A percentile compares a stretch with the other conserved stretches of the same genome.
Conservation (phyloP, 2,113 vertebrate species). For the Bubo blakistoni region DNA sequence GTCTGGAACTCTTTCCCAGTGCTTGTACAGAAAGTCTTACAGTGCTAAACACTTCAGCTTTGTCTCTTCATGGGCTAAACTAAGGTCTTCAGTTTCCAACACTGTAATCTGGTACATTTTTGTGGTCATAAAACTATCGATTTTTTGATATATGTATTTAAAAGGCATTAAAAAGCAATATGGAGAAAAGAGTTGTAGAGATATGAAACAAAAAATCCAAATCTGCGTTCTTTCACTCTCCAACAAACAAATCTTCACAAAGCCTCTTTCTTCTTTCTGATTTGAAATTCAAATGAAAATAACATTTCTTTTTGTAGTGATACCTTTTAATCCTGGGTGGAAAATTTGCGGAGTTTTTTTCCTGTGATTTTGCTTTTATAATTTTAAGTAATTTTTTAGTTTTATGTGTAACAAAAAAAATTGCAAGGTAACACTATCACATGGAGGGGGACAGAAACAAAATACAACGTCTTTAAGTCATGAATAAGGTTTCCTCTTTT, state of each 20-base stretch:
- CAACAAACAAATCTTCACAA: neutral
- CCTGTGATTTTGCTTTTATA: neutral
- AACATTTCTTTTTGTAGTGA: neutral
- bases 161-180: neutral
- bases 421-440: neutral
- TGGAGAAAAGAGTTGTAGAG: neutral
- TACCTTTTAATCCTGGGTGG: neutral
- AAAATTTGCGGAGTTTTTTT: fast-evolving
- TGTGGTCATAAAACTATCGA: neutral
- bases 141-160: neutral
- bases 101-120: neutral
- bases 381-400: neutral
- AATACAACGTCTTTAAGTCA: neutral
- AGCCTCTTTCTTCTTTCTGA: neutral
- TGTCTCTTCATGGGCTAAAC: neutral
- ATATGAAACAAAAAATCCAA: neutral
- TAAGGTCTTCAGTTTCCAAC: neutral
- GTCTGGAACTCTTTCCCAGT: neutral
- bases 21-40: neutral
- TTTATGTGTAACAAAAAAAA: neutral
- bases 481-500: neutral
- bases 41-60: neutral
- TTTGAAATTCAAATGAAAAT: neutral
- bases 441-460: neutral
- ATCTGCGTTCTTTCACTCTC: neutral